A percentile compares a stretch with the other conserved stretches of the same genome.
Evolutionary conservation across 1,140 invertebrate genomes (phyloP).

Genomic region (Meteorus sp.): DNA sequence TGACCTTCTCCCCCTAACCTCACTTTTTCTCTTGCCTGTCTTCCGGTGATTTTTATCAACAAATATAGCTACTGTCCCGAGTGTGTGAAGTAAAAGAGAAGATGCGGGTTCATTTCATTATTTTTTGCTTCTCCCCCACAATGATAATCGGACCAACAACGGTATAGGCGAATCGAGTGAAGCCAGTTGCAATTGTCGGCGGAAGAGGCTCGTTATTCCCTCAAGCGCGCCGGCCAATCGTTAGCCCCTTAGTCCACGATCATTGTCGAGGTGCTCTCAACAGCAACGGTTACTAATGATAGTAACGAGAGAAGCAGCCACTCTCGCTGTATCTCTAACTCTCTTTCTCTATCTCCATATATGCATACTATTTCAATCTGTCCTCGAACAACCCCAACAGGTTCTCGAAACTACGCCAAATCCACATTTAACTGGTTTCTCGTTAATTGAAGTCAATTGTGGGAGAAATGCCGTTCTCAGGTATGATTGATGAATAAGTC

Average conservation of each 20-base stretch:
- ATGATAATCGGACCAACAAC: conserved; percentile 42
- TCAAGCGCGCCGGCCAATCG: conserved; percentile 44
- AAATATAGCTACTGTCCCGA: no score
- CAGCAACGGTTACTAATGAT: not conserved
- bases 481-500: not conserved
- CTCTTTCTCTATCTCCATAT: not conserved
- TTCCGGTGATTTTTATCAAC: no score
- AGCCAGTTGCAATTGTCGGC: conserved; percentile 47
- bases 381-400: not conserved
- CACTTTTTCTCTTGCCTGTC: no score
- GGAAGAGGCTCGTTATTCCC: conserved; percentile 54
- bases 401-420: not conserved
- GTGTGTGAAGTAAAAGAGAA: no score
- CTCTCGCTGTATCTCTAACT: no score
- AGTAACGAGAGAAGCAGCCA: no score
- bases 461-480: not conserved
- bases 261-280: conserved; percentile 33
- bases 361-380: not conserved
- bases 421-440: conserved; percentile 7
- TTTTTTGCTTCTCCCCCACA: not conserved
- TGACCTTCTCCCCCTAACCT: no score
- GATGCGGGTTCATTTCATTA: no score
- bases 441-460: conserved; percentile 16
- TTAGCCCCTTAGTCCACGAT: conserved; percentile 45
- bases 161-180: conserved; percentile 43